Conservation (phyloP, 2,888 invertebrate species). For the Andrena praecox region DNA sequence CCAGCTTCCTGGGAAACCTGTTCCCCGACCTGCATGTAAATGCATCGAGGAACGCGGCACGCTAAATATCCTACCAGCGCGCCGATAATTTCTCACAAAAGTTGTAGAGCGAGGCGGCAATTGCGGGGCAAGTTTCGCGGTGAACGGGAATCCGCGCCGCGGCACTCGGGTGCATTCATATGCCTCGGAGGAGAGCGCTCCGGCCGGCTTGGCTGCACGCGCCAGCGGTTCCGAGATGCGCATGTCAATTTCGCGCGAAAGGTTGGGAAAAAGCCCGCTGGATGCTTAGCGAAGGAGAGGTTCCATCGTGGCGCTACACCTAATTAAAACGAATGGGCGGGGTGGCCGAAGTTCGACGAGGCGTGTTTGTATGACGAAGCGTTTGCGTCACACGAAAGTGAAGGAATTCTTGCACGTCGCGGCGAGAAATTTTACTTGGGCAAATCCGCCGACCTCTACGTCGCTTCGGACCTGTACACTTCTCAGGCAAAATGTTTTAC, state of each 20-base stretch:
- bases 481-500: too few species aligned
- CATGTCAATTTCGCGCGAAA: neutral
- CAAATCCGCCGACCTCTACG: neutral
- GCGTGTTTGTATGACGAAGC: neutral
- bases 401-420: neutral
- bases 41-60: too few species aligned
- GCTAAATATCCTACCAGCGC: too few species aligned
- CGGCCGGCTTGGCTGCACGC: neutral
- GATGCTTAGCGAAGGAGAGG: neutral
- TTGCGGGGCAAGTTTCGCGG: too few species aligned
- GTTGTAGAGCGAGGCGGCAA: neutral
- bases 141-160: too few species aligned
- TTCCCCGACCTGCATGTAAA: conserved; percentile 8
- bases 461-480: too few species aligned
- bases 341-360: neutral
- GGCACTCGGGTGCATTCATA: too few species aligned
- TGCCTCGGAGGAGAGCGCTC: neutral
- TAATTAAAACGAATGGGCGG: neutral
- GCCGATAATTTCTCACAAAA: conserved; percentile 21
- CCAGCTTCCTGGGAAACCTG: conserved; percentile 25
- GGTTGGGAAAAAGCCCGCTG: neutral
- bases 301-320: neutral
- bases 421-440: neutral
- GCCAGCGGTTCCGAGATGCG: neutral
- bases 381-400: neutral